Percentiles rank a stretch among this genome's conserved stretches.
phyloP scores from a whole-genome alignment of 1,140 invertebrate species.

The Drosophila orena region DNA sequence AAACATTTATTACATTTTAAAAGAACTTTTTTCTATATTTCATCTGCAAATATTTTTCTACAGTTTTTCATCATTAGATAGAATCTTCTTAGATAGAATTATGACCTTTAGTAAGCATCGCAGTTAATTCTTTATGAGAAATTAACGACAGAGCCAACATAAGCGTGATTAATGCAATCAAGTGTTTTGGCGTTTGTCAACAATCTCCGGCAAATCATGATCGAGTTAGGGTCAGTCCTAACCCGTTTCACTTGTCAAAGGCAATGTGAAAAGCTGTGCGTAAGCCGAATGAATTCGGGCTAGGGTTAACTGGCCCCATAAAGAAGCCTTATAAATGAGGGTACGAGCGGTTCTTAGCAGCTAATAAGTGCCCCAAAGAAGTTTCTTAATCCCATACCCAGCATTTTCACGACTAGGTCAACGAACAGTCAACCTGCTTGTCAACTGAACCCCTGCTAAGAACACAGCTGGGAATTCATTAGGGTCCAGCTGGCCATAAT shows the following conservation, averaged over 20 bases:
- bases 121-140: neutral
- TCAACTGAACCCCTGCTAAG: conserved; percentile 2
- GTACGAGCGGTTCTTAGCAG: conserved; percentile 26
- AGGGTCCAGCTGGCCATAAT: conserved; percentile 11
- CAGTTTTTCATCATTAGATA: no score
- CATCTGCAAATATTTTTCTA: no score
- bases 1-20: no score
- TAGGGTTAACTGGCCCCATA: conserved; percentile 17
- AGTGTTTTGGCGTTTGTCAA: conserved; percentile 15
- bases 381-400: conserved; percentile 41
- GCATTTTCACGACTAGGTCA: conserved; percentile 37
- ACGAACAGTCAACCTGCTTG: conserved; percentile 35
- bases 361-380: conserved; percentile 48
- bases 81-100: no score
- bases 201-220: conserved; percentile 16
- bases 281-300: conserved; percentile 43
- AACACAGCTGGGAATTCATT: conserved; percentile 17
- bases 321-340: conserved; percentile 38
- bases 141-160: neutral
- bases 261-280: neutral
- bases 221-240: conserved; percentile 9
- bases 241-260: conserved; percentile 24
- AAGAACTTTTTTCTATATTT: no score
- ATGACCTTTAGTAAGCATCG: no score
- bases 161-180: conserved; percentile 1